Conservation (phyloP, 2,113 vertebrate genomes). For the Dendropsophus ebraccatus region DNA sequence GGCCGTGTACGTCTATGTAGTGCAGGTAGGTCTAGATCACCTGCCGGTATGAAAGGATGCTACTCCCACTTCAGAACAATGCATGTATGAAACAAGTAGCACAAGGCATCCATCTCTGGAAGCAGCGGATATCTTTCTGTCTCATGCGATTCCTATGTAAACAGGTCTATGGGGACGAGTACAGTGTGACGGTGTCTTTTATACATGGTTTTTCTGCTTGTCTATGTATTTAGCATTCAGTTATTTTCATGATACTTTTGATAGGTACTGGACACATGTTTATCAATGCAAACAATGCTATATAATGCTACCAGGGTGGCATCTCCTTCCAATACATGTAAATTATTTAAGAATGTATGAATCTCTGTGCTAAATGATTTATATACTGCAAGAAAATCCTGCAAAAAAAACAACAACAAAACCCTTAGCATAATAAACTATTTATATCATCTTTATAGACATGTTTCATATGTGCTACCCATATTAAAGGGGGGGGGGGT, state of each 20-base stretch:
- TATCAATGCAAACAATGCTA: constrained; percentile 13
- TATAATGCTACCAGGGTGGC: background rate
- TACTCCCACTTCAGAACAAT: background rate
- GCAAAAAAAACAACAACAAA: background rate
- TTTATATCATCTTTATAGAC: background rate
- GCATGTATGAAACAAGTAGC: background rate
- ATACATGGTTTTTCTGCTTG: background rate
- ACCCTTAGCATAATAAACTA: background rate
- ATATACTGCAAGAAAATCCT: background rate
- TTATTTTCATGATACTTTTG: background rate
- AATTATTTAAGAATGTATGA: constrained; percentile 19
- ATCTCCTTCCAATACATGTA: background rate
- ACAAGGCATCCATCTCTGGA: background rate
- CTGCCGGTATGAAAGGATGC: background rate
- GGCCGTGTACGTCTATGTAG: too few relatives aligned
- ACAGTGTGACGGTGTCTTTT: background rate
- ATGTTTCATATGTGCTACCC: background rate
- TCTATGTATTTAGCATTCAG: background rate
- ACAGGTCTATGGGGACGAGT: background rate
- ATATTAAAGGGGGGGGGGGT: too few relatives aligned
- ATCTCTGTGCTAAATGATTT: background rate
- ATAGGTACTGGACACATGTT: constrained; percentile 1
- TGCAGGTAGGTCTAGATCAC: too few relatives aligned
- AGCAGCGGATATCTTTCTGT: background rate
- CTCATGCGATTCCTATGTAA: background rate